Conservation (phyloP, 2,888 invertebrate genomes). For the Eudasyphora cyanicolor region DNA sequence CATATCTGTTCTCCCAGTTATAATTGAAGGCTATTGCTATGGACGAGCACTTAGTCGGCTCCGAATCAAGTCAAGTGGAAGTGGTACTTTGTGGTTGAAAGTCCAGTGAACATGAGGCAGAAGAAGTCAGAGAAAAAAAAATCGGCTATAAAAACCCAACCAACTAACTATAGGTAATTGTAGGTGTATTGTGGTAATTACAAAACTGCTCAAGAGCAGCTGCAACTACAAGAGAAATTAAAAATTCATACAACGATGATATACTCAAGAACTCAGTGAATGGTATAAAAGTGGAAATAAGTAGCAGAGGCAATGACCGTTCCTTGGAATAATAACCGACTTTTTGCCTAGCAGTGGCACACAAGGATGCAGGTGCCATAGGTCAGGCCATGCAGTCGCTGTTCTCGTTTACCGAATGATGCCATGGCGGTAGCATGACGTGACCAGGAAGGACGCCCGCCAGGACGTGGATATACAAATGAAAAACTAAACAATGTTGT, state of each 20-base stretch:
- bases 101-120: conserved; percentile 26
- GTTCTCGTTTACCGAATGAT: too few relatives aligned
- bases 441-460: too few relatives aligned
- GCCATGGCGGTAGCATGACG: too few relatives aligned
- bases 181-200: conserved; percentile 47
- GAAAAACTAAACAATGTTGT: conserved; percentile 1
- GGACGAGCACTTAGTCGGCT: too few relatives aligned
- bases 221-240: not conserved
- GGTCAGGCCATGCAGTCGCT: not conserved
- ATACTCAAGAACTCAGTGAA: not conserved
- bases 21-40: conserved; percentile 21
- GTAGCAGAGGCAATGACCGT: conserved; percentile 54
- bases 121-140: conserved; percentile 6
- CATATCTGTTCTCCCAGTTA: not conserved
- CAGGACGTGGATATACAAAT: not conserved
- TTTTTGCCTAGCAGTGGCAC: conserved; percentile 30
- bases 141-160: not conserved
- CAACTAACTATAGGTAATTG: conserved; percentile 39
- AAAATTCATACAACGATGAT: not conserved
- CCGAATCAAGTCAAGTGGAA: conserved; percentile 48
- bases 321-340: conserved; percentile 58
- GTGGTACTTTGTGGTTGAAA: conserved; percentile 43
- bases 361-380: conserved; percentile 18
- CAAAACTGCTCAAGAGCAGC: conserved; percentile 19
- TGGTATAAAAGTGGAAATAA: conserved; percentile 34